Percentiles rank a stretch among this genome's conserved stretches.
phyloP scores from a whole-genome alignment of 2,113 vertebrate species.

The Periophthalmodon schlosseri region DNA sequence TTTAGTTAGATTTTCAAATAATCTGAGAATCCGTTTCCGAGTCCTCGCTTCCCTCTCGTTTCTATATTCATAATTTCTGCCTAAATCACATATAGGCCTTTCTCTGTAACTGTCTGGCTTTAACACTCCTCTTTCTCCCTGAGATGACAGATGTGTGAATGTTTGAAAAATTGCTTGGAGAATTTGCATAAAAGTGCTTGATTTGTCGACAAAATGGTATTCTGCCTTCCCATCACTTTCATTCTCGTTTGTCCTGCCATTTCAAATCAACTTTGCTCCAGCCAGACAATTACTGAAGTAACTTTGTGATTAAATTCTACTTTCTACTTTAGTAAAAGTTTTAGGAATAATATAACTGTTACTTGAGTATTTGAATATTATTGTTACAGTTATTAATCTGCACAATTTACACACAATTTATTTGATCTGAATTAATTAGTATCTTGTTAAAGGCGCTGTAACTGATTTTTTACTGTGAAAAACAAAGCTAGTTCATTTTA shows the following conservation, averaged over 20 bases:
- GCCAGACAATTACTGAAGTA: not conserved
- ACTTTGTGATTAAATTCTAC: not conserved
- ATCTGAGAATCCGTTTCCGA: not conserved
- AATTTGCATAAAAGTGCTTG: conserved; percentile 68
- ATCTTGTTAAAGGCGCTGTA: too few relatives aligned
- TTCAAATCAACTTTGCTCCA: conserved; percentile 27
- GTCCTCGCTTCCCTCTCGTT: conserved; percentile 22
- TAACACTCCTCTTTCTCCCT: conserved; percentile 32
- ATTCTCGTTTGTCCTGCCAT: conserved; percentile 57
- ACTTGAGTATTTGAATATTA: too few relatives aligned
- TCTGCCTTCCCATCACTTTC: conserved; percentile 58
- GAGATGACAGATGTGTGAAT: conserved; percentile 61
- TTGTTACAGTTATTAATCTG: too few relatives aligned
- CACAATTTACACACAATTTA: too few relatives aligned
- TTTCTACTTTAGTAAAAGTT: not conserved
- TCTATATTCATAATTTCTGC: conserved; percentile 43
- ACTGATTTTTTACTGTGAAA: too few relatives aligned
- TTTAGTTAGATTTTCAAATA: conserved; percentile 23
- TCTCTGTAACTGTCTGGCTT: conserved; percentile 48
- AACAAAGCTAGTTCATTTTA: too few relatives aligned
- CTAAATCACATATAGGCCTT: conserved; percentile 46
- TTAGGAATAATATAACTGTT: not conserved
- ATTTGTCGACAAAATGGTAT: conserved; percentile 56
- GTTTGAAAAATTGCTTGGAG: conserved; percentile 59
- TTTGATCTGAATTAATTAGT: too few relatives aligned